Base-by-base conservation (phyloP, 2,113 vertebrate species). In the Salvelinus namaycush region DNA sequence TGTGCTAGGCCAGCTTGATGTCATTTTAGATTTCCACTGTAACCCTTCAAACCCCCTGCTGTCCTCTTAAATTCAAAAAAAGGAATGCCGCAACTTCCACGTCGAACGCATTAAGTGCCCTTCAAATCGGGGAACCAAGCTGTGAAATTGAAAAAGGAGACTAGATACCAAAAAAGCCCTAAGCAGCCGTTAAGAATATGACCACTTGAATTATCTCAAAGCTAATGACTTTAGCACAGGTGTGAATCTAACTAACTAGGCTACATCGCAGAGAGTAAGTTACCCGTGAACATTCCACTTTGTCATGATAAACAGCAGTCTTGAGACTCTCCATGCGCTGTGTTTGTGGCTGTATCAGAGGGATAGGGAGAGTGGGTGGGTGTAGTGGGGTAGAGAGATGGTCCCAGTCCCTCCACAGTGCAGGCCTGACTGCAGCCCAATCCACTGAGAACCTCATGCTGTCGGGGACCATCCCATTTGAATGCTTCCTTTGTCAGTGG, bases 401-500 rank as follows among this genome's bases (percentile, higher is more conserved):
- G 39, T 11, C 27, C 79, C 59, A 69, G 86, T 83, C 76, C 84
- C 74, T 84, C 79, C 78, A 76, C 79, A 77, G 81, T 84, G 78
- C 84, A 85, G 86, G 86, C 87, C 88, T 88, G 84, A 89, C 87
- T 88, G 84, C 73, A 79, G 83, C 79, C 88, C 85, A 88, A 76
- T 89, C 87, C 87, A 81, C 85, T 89, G 89, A 92, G 85, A 89
- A 87, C 86, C 90, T 92, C 90, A 92, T 89, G 88, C 90, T 88
- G 87, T 88, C 77, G 83, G 89, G 87, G 87, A 90, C 81, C 87
- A 67, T 83, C 87, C 87, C 84, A 90, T 92, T 93, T 91, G 77
- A 92, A 91, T 92, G 81, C 85, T 87, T 88, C 84, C 83, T 91
- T 93, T 92, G 92, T 92, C 91, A 88, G 81, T 77, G 83, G 81